These are phyloP conservation scores for Ctena decussata DNA, from an alignment of 2,888 invertebrate genomes.

Conservation along the genomic window DNA sequence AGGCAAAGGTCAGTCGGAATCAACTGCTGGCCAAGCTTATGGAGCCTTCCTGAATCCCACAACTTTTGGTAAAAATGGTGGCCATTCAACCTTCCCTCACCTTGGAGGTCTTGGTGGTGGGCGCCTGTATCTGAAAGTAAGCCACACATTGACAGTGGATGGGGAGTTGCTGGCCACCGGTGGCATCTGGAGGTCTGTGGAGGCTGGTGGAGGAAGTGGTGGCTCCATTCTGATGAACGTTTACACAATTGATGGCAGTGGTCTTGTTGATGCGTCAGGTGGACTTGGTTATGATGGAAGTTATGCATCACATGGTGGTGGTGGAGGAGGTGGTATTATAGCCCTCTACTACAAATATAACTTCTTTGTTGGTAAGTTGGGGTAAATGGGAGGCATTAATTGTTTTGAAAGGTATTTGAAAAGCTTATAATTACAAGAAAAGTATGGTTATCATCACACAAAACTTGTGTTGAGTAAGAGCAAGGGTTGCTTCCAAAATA, in stretches of 20 bases:
- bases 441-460: too few species aligned
- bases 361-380: constrained; percentile 76
- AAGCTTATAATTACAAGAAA: too few species aligned
- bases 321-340: constrained; percentile 76
- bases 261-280: constrained; percentile 71
- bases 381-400: too few species aligned
- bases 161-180: constrained; percentile 53
- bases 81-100: constrained; percentile 75
- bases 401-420: too few species aligned
- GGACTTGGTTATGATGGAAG: constrained; percentile 70
- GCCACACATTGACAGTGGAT: constrained; percentile 67
- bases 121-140: constrained; percentile 64
- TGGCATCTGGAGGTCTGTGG: constrained; percentile 72
- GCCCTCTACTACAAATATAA: constrained; percentile 77
- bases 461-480: too few species aligned
- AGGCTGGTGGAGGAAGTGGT: constrained; percentile 78
- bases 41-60: constrained; percentile 72
- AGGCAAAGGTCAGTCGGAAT: constrained; percentile 72
- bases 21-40: constrained; percentile 66
- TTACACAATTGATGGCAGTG: constrained; percentile 74
- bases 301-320: constrained; percentile 67
- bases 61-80: constrained; percentile 77
- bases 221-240: constrained; percentile 74
- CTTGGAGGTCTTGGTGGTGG: constrained; percentile 75
- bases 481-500: too few species aligned